Evolutionary conservation across 2,888 invertebrate species (phyloP).

Genomic region (Caenorhabditis panamensis): DNA sequence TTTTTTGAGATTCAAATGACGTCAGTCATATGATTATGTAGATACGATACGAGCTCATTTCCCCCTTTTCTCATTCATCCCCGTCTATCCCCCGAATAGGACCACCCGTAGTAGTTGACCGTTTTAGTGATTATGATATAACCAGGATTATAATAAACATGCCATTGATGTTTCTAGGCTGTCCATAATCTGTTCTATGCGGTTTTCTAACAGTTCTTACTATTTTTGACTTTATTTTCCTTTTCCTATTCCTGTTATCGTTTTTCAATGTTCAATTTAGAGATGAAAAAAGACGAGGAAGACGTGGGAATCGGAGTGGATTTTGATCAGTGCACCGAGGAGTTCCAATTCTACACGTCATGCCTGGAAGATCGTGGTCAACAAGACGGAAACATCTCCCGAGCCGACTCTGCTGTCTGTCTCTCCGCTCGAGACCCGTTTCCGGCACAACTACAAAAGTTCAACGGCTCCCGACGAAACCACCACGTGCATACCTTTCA

Average conservation of each 20-base stretch:
- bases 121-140: slow-evolving; percentile 33
- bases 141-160: slow-evolving; percentile 17
- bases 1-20: slow-evolving; percentile 16
- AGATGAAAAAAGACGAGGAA: slow-evolving; percentile 50
- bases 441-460: slow-evolving; percentile 38
- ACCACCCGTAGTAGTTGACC: slow-evolving; percentile 15
- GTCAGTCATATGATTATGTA: slow-evolving; percentile 24
- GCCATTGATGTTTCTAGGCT: not conserved
- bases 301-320: slow-evolving; percentile 56
- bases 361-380: slow-evolving; percentile 42
- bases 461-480: slow-evolving; percentile 32
- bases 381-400: slow-evolving; percentile 7
- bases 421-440: slow-evolving; percentile 36
- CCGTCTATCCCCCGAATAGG: slow-evolving; percentile 25
- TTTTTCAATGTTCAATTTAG: no score
- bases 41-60: slow-evolving; percentile 24
- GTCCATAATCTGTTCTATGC: not conserved
- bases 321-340: slow-evolving; percentile 52
- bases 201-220: not conserved
- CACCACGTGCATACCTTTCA: slow-evolving; percentile 35
- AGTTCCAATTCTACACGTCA: slow-evolving; percentile 36
- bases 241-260: no score
- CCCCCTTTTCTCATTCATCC: not conserved
- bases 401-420: slow-evolving; percentile 52
- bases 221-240: no score